These are phyloP conservation scores for Drosophila phalerata DNA, from an alignment of 2,888 invertebrate species.

Conservation along the genomic window DNA sequence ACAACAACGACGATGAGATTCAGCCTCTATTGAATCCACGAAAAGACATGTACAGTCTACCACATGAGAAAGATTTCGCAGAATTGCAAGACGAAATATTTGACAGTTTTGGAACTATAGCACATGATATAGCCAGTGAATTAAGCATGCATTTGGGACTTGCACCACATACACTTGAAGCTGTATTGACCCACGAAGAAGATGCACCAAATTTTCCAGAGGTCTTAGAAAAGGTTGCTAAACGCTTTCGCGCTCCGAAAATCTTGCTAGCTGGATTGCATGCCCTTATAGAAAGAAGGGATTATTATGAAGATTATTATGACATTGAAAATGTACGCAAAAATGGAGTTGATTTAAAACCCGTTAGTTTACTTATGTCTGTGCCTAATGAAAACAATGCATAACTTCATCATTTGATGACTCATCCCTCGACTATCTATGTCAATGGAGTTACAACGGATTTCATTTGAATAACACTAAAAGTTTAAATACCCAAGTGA, in stretches of 20 bases:
- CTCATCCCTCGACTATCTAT: not conserved
- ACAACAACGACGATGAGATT: not conserved
- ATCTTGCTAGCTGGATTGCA: conserved; percentile 9
- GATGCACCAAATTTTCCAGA: conserved; percentile 6
- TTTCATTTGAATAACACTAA: not conserved
- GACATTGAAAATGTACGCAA: not conserved
- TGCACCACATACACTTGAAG: conserved; percentile 3
- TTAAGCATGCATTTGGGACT: conserved; percentile 8
- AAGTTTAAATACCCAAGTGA: not conserved
- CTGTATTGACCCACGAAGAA: not conserved
- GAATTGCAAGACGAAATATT: conserved; percentile 4
- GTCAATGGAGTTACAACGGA: not conserved
- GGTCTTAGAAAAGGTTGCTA: conserved; percentile 6
- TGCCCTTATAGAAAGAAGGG: not conserved
- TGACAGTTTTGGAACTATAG: not conserved
- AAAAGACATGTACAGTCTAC: not conserved
- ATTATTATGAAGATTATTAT: conserved; percentile 9
- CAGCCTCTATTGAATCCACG: not conserved
- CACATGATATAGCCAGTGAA: conserved; percentile 2
- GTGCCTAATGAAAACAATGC: not conserved
- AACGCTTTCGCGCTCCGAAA: conserved; percentile 5
- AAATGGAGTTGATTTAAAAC: too few species aligned
- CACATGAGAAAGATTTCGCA: not conserved
- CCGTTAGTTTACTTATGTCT: too few species aligned
- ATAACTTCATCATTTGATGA: not conserved